A percentile compares a stretch with the other conserved stretches of the same genome.
Evolutionary conservation across 2,888 invertebrate genomes (phyloP).

Genomic region (Drosophila phalerata): DNA sequence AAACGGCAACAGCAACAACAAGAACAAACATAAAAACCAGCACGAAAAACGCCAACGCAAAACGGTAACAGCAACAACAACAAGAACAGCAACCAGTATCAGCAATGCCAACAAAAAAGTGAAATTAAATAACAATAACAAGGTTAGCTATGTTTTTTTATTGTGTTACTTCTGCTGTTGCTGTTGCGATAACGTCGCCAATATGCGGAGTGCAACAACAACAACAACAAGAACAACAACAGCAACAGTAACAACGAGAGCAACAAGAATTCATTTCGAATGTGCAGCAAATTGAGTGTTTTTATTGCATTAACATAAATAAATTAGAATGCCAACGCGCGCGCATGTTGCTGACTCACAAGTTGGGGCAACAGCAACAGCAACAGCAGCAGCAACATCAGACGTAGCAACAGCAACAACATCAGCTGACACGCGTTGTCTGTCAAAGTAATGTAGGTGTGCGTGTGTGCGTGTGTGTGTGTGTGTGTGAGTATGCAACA

Average conservation of each 20-base stretch:
- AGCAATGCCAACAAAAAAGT: conserved; percentile 58
- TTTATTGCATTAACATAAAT: conserved; percentile 82
- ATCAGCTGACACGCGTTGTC: conserved; percentile 55
- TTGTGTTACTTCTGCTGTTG: conserved; percentile 37
- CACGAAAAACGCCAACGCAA: conserved; percentile 55
- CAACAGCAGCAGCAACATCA: conserved; percentile 20
- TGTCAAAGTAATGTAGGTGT: conserved; percentile 32
- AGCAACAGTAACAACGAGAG: conserved; percentile 30
- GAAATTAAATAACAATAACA: conserved; percentile 81
- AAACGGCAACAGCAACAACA: conserved; percentile 45
- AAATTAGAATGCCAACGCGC: conserved; percentile 74
- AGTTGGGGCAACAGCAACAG: conserved; percentile 30
- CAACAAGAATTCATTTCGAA: conserved; percentile 58
- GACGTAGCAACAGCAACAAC: conserved; percentile 31
- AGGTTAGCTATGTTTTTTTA: conserved; percentile 67
- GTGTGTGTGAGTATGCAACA: conserved; percentile 19
- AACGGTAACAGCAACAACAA: conserved; percentile 50
- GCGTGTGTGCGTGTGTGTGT: conserved; percentile 8
- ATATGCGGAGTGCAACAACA: conserved; percentile 50
- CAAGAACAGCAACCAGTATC: conserved; percentile 35
- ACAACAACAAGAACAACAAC: conserved; percentile 33
- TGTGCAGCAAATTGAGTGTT: conserved; percentile 78
- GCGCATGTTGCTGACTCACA: conserved; percentile 61
- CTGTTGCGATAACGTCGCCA: conserved; percentile 63
- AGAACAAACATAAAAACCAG: conserved; percentile 27